Base-by-base conservation (phyloP, 2,888 invertebrate species). In the Volucella bombylans region DNA sequence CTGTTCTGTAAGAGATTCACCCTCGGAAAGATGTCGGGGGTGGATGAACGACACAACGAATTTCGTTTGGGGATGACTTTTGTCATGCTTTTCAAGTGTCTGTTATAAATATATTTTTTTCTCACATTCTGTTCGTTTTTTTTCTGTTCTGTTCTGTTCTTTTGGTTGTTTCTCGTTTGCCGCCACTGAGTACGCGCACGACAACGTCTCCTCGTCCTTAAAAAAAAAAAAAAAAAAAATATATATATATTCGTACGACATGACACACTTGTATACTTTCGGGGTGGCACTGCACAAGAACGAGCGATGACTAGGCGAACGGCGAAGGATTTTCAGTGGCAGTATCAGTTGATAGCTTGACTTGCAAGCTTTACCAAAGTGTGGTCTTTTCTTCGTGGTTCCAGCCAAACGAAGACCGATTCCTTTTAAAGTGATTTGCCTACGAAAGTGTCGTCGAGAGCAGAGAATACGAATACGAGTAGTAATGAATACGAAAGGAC, bases 21-120 rank as follows among this genome's bases (percentile, higher is more conserved):
- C 50, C 49, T 49, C 43, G 57, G 15, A 64, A 59, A 57, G 57
- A 15, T 9, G 62, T 69, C 65, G 79, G 72, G 57, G 72, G 79
- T 72, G 72, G 79, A 59, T 65, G 72, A 72, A 72, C 71, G 78
- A 72, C 74, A 61, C 54, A 50, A 72, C 83, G 76, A 77, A 50
- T 64, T 81, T 77, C 81, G 67, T 81, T 85, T 64, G 68, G 76
- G 71, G 76, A 85, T 80, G 85, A 85, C 85, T 85, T 85, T 85
- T 85, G 85, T 81, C 81, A 81, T 85, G 81, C 81, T 85, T 81
- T 82, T 85, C 81, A 85, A 85, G 85, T 81, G 85, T 85, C 72
- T 85, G 31, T 31, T 31, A 31, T 31, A 31, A 6, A 31, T 77
- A 23, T 23, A 23, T 31, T 38, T 57, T 45, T 68, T 76, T 67